phyloP scores from a whole-genome alignment of 2,888 invertebrate species.

The Sphaerophoria rueppellii region DNA sequence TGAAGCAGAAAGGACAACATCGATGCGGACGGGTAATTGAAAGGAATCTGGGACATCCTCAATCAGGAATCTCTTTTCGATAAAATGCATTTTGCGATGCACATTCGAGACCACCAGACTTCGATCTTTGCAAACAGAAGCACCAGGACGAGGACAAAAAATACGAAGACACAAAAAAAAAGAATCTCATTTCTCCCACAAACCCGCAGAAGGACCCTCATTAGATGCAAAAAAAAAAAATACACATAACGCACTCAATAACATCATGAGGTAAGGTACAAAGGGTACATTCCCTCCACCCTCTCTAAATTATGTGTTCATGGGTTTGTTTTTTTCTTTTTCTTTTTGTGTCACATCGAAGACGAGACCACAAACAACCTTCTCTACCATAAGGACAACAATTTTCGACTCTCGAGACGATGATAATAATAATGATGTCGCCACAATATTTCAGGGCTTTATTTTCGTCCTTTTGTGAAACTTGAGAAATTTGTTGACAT shows the following conservation, averaged over 20 bases:
- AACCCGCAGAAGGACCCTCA: conserved; percentile 54
- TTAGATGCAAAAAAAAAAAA: conserved; percentile 61
- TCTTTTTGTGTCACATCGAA: not conserved
- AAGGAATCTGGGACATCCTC: conserved; percentile 46
- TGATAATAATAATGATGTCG: conserved; percentile 72
- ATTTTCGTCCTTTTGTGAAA: conserved; percentile 70
- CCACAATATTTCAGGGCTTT: conserved; percentile 64
- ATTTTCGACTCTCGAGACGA: conserved; percentile 56
- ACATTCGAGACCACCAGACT: conserved; percentile 5
- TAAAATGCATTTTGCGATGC: conserved; percentile 55
- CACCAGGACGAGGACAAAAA: conserved; percentile 9
- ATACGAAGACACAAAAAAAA: too few species aligned
- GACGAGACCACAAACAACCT: not conserved
- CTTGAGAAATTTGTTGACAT: conserved; percentile 74
- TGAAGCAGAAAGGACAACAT: conserved; percentile 4
- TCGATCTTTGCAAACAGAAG: too few species aligned
- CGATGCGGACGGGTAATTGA: conserved; percentile 6
- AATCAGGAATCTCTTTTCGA: conserved; percentile 58
- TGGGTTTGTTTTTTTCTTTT: not conserved
- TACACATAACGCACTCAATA: conserved; percentile 60
- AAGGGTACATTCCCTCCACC: conserved; percentile 30
- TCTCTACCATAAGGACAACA: conserved; percentile 62
- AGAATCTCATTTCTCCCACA: conserved; percentile 37
- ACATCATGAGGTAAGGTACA: conserved; percentile 49
- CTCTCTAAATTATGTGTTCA: not conserved